Base-by-base conservation (phyloP, 2,888 invertebrate genomes). In the Napeogenes inachia region DNA sequence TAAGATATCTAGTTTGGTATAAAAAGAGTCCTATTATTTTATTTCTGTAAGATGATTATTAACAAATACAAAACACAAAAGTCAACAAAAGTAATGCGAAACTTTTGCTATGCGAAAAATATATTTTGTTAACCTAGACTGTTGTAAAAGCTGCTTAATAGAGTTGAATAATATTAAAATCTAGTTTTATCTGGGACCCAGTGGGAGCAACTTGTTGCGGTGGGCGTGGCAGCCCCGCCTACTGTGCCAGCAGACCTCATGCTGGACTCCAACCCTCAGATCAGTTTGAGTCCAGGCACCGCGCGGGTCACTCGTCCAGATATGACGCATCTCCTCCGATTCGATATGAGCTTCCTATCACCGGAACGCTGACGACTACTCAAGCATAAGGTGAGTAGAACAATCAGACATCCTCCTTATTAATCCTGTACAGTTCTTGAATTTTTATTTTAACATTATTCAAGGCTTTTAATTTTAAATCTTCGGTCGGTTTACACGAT, bases 301-400 rank as follows among this genome's bases (percentile, higher is more conserved):
- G 63, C 60, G 66, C 66, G 59, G 64, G 53, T 64, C 65, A 70
- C 61, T 69, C 75, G 70, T 71, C 74, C 65, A 65, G 64, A 68
- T 70, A 91, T 91, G 91, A 77, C 87, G 67, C 82, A 84, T 68
- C 75, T 88, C 63, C 84, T 90, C 68, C 82, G 86, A 71, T 85
- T 91, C 78, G 89, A 91, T 77, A 82, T 88, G 85, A 80, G 87
- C 69, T 77, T 90, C 66, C 82, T 91, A 55, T 89, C 90, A 56
- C 91, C 91, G 73, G 91, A 91, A 76, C 91, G 91, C 91, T 91
- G 91, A 91, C 91, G 90, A 72, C 85, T 91, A 86, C 91, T 91
- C 66, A 84, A 85, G 74, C 85, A 75, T 75, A 89, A 89, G 91
- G 91, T 91, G 68, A 57, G 68, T 30, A 30, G 33, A 45, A 42